Percentiles rank a stretch among this genome's conserved stretches.
These are phyloP conservation scores for Paraescarpia echinospica DNA, from an alignment of 1,140 invertebrate genomes.

Conservation along the genomic window DNA sequence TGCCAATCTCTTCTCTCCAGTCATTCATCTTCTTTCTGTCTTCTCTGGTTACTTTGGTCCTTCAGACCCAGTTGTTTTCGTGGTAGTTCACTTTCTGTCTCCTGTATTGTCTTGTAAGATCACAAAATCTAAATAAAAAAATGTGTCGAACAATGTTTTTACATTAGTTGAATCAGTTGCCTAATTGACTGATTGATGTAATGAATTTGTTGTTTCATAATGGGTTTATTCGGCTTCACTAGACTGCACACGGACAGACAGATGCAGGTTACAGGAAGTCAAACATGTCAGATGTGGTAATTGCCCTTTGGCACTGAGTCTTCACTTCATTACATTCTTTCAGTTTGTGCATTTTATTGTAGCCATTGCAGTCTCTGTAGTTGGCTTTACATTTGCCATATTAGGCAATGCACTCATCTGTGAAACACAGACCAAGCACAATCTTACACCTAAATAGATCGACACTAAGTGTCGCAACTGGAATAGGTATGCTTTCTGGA, in stretches of 20 bases:
- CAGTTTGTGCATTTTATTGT: neutral
- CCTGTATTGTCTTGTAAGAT: too few relatives aligned
- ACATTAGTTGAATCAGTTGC: neutral
- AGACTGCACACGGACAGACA: neutral
- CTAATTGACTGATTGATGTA: neutral
- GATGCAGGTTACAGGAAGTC: neutral
- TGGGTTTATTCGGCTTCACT: neutral
- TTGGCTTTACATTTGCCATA: neutral
- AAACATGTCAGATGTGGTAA: neutral
- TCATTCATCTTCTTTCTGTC: too few relatives aligned
- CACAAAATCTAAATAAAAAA: too few relatives aligned
- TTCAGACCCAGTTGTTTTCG: too few relatives aligned
- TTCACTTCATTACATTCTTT: neutral
- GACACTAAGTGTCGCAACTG: too few relatives aligned
- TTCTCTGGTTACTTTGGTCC: too few relatives aligned
- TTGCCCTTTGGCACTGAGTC: neutral
- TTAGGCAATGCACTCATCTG: neutral
- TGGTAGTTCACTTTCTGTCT: too few relatives aligned
- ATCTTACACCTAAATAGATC: neutral
- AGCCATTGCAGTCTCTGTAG: neutral
- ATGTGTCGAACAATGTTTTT: neutral
- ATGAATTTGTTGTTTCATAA: neutral
- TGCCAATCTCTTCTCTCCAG: too few relatives aligned
- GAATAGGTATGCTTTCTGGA: too few relatives aligned
- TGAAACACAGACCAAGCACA: neutral